A percentile compares a stretch with the other conserved stretches of the same genome.
phyloP scores from a whole-genome alignment of 2,797 vertebrate genomes.

The Crypturellus tataupa region DNA sequence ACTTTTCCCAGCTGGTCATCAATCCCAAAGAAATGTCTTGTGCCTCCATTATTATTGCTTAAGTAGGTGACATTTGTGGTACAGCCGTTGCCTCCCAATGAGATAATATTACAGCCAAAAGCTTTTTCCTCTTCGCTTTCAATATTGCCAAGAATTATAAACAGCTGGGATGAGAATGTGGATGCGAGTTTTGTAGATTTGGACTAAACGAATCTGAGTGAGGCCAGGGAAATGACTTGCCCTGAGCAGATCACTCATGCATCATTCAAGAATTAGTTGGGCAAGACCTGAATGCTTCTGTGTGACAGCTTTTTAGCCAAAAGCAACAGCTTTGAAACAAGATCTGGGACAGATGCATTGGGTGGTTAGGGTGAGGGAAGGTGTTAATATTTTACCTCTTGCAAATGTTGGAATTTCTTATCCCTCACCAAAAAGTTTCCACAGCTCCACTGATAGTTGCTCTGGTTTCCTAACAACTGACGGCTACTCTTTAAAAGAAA shows the following conservation, averaged over 20 bases:
- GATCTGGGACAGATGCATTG: conserved; percentile 12
- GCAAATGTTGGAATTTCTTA: neutral
- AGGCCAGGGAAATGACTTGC: conserved; percentile 38
- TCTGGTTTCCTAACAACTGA: conserved; percentile 10
- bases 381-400: neutral
- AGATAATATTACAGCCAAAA: conserved; percentile 31
- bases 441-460: neutral
- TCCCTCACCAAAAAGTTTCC: neutral
- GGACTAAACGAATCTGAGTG: neutral
- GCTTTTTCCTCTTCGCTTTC: neutral
- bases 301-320: conserved; percentile 2
- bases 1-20: conserved; percentile 75
- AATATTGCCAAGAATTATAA: conserved; percentile 45
- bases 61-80: conserved; percentile 66
- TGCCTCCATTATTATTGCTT: conserved; percentile 61
- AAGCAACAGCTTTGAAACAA: conserved; percentile 17
- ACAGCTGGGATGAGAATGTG: conserved; percentile 50
- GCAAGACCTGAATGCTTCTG: neutral
- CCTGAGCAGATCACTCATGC: conserved; percentile 27
- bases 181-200: neutral
- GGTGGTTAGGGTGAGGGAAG: neutral
- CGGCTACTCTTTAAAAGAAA: conserved; percentile 26
- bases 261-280: conserved; percentile 8
- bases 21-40: conserved; percentile 68
- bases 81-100: conserved; percentile 1